Conservation (phyloP, 2,888 invertebrate genomes). For the Heliconius erato region DNA sequence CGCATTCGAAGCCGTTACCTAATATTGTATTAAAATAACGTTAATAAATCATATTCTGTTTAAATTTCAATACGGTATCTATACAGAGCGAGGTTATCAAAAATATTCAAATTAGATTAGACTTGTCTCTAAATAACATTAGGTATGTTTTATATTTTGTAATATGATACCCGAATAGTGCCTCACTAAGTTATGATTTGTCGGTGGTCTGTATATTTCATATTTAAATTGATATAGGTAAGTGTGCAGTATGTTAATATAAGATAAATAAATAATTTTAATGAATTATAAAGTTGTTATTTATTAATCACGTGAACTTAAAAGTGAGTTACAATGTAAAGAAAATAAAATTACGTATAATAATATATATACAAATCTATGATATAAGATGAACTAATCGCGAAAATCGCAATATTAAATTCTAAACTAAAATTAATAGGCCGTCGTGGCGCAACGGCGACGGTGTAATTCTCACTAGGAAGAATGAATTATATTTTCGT, state of each 20-base stretch:
- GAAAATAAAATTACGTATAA: background rate
- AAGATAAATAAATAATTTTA: background rate
- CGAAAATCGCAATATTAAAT: too few species aligned
- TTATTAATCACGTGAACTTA: background rate
- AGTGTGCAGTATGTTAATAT: too few species aligned
- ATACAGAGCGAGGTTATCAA: constrained; percentile 38
- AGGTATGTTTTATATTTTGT: constrained; percentile 6
- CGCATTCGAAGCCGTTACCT: constrained; percentile 32
- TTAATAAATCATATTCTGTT: constrained; percentile 45
- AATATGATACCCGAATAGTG: background rate
- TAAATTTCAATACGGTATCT: constrained; percentile 33
- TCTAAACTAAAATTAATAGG: too few species aligned
- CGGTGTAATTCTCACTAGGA: too few species aligned
- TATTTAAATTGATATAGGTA: background rate
- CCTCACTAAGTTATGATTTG: background rate
- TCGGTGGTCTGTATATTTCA: background rate
- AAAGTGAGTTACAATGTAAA: background rate
- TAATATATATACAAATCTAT: too few species aligned
- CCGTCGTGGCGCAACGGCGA: too few species aligned
- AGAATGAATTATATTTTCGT: too few species aligned
- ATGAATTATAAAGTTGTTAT: background rate
- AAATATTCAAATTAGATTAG: constrained; percentile 40
- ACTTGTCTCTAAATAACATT: constrained; percentile 14
- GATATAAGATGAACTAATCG: background rate
- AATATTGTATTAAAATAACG: constrained; percentile 33